phyloP scores from a whole-genome alignment of 2,113 vertebrate species.

The Motacilla tschutschensis region DNA sequence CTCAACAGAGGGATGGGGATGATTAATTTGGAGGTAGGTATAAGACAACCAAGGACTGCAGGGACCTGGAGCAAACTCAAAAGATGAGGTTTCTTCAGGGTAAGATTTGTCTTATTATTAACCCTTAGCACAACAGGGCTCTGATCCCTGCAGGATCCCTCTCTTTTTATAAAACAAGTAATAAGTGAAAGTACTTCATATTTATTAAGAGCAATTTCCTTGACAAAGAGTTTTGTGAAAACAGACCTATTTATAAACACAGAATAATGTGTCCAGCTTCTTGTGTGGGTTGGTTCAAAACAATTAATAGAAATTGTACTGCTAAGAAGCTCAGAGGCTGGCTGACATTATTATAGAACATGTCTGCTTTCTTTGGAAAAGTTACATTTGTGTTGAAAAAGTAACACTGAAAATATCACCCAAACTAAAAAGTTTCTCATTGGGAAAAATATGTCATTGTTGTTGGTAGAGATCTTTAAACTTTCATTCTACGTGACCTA shows the following conservation, averaged over 20 bases:
- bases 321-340: not conserved
- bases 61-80: not conserved
- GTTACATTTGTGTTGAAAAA: not conserved
- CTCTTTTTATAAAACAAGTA: not conserved
- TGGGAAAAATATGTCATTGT: not conserved
- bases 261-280: not conserved
- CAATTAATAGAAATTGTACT: not conserved
- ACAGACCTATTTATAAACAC: not conserved
- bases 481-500: not conserved
- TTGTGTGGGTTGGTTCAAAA: not conserved
- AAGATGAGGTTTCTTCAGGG: not conserved
- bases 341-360: not conserved
- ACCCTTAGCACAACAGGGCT: not conserved
- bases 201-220: not conserved
- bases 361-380: conserved; percentile 18
- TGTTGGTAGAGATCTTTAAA: not conserved
- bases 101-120: not conserved
- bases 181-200: not conserved
- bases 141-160: not conserved
- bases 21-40: not conserved
- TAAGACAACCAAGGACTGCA: not conserved
- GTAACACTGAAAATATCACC: not conserved
- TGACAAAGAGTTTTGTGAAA: not conserved
- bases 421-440: not conserved
- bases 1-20: not conserved